Evolutionary conservation across 2,888 invertebrate species (phyloP), one percentile per base, ranked within the genome.

Genomic region (Aporophyla lueneburgensis): DNA sequence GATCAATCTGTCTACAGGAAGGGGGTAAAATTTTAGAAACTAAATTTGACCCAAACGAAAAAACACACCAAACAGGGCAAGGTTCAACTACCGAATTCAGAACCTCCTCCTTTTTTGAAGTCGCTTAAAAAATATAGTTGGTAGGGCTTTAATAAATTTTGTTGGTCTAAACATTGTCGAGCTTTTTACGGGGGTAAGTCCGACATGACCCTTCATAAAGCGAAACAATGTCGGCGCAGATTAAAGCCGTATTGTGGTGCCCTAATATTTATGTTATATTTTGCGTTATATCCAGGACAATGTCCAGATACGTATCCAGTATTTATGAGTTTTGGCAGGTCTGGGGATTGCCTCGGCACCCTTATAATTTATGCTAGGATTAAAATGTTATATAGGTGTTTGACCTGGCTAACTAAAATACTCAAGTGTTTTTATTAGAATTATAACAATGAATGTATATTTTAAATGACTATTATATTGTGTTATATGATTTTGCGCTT

Each of bases 211-310:
- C 77, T 80, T 61, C 33, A 59, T 71, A 61, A 65, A 80, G 24
- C 76, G 80, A 80, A 87, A 86, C 86, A 86, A 87, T 80, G 81
- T 80, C 43, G 71, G 66, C 71, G 21, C 56, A 84, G 86, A 87
- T 86, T 87, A 87, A 80, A 87, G 46, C 70, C 2, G 83, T 78
- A 86, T 86, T 86, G 86, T 86, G 78, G 72, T 66, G 46, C 40
- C 71, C 61, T 86, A 76, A 81, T 84, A 84, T 87, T 79, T 78
- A 84, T 80, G 81, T 74, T 76, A 84, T 82, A 86, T 87, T 80
- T 75, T 56, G 68, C 78, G 67, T 79, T 77, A 71, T 76, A 72
- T 58, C 67, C 63, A 51, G 67, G 51, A 76, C 76, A 78, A 74
- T 76, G 76, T 79, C 78, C 76, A 84, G 86, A 86, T 84, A 84